Percentiles rank a stretch among this genome's conserved stretches.
These are phyloP conservation scores for Amphibalanus amphitrite DNA, from an alignment of 1,140 invertebrate genomes.

Conservation along the genomic window DNA sequence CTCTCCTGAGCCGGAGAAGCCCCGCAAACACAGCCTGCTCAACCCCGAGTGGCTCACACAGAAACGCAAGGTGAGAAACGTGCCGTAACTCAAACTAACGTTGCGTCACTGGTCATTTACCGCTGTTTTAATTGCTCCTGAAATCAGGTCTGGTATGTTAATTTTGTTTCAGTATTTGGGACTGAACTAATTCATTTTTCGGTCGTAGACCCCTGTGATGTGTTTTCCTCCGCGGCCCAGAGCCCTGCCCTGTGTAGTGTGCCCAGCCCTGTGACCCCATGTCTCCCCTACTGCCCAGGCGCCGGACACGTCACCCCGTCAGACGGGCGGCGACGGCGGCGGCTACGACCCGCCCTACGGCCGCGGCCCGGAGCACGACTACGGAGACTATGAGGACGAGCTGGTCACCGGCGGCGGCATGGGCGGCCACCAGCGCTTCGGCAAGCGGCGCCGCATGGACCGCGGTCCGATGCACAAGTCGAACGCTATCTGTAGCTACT, in stretches of 20 bases:
- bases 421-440: background rate
- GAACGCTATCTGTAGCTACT: conserved; percentile 57
- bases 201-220: no score
- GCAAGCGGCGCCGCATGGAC: background rate
- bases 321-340: background rate
- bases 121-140: no score
- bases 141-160: no score
- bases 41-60: conserved; percentile 6
- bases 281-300: background rate
- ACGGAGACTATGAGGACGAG: conserved; percentile 1
- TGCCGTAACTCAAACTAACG: no score
- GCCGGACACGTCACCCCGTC: background rate
- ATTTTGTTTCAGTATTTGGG: no score
- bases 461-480: conserved; percentile 27
- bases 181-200: no score
- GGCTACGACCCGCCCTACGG: background rate
- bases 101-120: no score
- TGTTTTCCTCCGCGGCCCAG: no score
- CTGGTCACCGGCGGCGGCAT: no score
- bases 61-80: conserved; percentile 7
- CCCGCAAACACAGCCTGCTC: conserved; percentile 4
- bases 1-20: conserved; percentile 4
- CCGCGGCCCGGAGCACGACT: background rate
- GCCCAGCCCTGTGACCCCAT: no score
- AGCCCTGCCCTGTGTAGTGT: no score